These are phyloP conservation scores for Scalopus aquaticus DNA, from an alignment of 2,113 vertebrate species.

Conservation along the genomic window DNA sequence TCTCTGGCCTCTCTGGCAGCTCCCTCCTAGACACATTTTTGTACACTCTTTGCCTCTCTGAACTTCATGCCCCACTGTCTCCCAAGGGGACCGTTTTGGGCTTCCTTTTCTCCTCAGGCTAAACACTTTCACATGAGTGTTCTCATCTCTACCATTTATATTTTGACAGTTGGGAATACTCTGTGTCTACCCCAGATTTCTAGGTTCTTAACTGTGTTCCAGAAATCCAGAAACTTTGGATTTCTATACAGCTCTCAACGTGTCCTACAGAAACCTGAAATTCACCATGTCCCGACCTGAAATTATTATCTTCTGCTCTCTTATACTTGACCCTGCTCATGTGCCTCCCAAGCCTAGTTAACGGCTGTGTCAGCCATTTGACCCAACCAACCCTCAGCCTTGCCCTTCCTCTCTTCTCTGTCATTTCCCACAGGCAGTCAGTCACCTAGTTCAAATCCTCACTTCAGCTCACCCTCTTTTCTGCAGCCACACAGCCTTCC, in stretches of 20 bases:
- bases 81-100: too few relatives aligned
- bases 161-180: not conserved
- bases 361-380: accelerated
- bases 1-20: not conserved
- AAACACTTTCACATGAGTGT: not conserved
- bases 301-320: not conserved
- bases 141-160: not conserved
- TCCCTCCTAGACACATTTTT: not conserved
- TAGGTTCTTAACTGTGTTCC: not conserved
- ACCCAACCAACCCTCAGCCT: not conserved
- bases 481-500: not conserved
- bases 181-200: not conserved
- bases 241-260: not conserved
- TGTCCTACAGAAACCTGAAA: not conserved
- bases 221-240: not conserved
- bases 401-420: not conserved
- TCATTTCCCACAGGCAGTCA: not conserved
- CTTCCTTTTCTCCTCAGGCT: not conserved
- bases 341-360: not conserved
- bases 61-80: not conserved
- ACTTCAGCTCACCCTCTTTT: not conserved
- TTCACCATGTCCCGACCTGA: not conserved
- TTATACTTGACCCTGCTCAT: not conserved
- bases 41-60: not conserved
- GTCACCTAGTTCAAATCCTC: not conserved